Evolutionary conservation across 2,113 vertebrate genomes (phyloP).

Genomic region (Tyrannus savana): DNA sequence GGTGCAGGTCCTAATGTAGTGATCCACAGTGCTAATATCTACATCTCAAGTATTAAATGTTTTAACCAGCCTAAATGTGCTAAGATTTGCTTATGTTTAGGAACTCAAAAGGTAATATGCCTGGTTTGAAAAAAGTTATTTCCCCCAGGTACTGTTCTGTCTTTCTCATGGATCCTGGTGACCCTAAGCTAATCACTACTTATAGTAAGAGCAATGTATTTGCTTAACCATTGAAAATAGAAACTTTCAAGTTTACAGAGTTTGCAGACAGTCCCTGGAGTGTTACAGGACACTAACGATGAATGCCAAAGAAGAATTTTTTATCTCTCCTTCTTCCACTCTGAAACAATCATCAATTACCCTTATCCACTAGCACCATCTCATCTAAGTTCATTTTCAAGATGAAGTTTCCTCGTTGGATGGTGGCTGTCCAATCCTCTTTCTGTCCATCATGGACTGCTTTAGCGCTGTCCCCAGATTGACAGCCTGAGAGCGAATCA

Average conservation of each 20-base stretch:
- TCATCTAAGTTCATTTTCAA: conserved; percentile 91
- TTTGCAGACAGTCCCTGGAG: conserved; percentile 71
- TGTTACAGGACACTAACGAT: conserved; percentile 69
- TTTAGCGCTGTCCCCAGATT: conserved; percentile 82
- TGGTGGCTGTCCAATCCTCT: conserved; percentile 88
- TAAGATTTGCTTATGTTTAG: not conserved
- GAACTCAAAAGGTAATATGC: not conserved
- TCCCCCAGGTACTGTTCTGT: not conserved
- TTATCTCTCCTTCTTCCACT: conserved; percentile 69
- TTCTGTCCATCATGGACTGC: conserved; percentile 89
- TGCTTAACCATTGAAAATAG: conserved; percentile 15
- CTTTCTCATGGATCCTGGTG: not conserved
- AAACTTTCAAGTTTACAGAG: conserved; percentile 61
- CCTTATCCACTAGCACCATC: conserved; percentile 89
- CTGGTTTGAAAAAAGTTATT: not conserved
- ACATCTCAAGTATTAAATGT: not conserved
- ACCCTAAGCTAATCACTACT: conserved; percentile 8
- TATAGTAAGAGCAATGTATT: conserved; percentile 4
- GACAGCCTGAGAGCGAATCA: conserved; percentile 93
- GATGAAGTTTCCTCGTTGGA: conserved; percentile 90
- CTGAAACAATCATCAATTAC: conserved; percentile 98
- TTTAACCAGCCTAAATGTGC: not conserved
- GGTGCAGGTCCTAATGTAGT: not conserved
- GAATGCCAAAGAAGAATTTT: conserved; percentile 74
- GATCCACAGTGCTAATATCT: not conserved